A percentile compares a stretch with the other conserved stretches of the same genome.
Conservation (phyloP, 2,113 vertebrate genomes). For the Coracopsis vasa region DNA sequence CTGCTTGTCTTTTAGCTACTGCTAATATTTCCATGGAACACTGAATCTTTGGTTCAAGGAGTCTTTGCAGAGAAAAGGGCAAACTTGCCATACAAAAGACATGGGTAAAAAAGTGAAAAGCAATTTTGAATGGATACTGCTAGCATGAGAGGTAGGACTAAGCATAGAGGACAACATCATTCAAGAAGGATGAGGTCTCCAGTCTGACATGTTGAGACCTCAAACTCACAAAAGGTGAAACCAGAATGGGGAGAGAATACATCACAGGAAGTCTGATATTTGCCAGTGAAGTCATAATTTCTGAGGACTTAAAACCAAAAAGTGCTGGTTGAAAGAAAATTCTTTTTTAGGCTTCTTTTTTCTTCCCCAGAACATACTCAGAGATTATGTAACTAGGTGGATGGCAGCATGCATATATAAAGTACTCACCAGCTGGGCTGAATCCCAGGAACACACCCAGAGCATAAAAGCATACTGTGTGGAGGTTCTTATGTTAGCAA, state of each 20-base stretch:
- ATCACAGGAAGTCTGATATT: not conserved
- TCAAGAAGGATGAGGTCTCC: not conserved
- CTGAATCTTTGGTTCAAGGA: not conserved
- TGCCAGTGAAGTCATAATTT: not conserved
- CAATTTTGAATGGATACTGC: not conserved
- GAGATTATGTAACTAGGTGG: not conserved
- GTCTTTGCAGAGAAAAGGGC: not conserved
- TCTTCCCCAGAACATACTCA: not conserved
- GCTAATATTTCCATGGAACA: not conserved
- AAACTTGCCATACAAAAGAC: not conserved
- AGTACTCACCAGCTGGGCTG: not conserved
- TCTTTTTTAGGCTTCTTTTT: not conserved
- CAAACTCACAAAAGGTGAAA: not conserved
- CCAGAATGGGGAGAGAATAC: not conserved
- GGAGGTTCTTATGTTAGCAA: not conserved
- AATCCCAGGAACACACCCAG: not conserved
- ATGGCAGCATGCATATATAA: accelerated
- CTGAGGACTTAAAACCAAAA: not conserved
- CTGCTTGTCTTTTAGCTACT: not conserved
- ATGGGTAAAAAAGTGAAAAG: not conserved
- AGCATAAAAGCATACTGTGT: not conserved
- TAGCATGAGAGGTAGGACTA: not conserved
- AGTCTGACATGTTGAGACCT: not conserved
- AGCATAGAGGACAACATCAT: not conserved
- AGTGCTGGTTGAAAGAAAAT: not conserved